These are phyloP conservation scores for Craseonycteris thonglongyai DNA, from an alignment of 2,113 vertebrate genomes.

Conservation along the genomic window DNA sequence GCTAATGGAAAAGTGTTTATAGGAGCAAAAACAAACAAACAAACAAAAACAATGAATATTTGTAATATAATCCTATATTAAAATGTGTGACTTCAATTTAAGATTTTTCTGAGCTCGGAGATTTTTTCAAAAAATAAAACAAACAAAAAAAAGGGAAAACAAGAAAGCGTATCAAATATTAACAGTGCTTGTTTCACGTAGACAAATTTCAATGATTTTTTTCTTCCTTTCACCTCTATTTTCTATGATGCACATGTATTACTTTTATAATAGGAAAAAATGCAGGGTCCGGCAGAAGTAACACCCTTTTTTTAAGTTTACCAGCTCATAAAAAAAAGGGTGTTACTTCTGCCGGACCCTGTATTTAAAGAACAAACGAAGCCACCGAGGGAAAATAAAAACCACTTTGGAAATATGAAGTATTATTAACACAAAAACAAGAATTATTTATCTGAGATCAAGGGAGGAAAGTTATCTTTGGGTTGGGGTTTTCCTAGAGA, in stretches of 20 bases:
- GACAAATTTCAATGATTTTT: neutral
- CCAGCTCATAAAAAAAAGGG: too few relatives aligned
- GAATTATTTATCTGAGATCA: neutral
- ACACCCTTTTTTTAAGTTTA: too few relatives aligned
- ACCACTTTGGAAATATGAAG: neutral
- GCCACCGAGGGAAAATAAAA: neutral
- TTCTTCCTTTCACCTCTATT: neutral
- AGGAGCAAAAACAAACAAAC: neutral
- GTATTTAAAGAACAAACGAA: neutral
- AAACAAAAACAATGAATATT: neutral
- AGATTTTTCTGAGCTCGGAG: neutral
- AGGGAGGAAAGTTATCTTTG: neutral
- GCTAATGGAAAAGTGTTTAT: neutral
- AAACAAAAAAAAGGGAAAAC: neutral
- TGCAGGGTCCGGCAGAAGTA: too few relatives aligned
- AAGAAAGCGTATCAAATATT: neutral
- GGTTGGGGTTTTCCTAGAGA: neutral
- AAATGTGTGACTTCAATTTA: neutral
- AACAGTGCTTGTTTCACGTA: neutral
- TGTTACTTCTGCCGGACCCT: too few relatives aligned
- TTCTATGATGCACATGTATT: neutral
- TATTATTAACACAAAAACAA: neutral
- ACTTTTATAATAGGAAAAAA: neutral
- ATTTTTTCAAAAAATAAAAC: neutral
- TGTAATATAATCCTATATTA: neutral